Percentiles rank a stretch among this genome's conserved stretches.
phyloP scores from a whole-genome alignment of 2,888 invertebrate species.

The Opisthograptis luteolata region DNA sequence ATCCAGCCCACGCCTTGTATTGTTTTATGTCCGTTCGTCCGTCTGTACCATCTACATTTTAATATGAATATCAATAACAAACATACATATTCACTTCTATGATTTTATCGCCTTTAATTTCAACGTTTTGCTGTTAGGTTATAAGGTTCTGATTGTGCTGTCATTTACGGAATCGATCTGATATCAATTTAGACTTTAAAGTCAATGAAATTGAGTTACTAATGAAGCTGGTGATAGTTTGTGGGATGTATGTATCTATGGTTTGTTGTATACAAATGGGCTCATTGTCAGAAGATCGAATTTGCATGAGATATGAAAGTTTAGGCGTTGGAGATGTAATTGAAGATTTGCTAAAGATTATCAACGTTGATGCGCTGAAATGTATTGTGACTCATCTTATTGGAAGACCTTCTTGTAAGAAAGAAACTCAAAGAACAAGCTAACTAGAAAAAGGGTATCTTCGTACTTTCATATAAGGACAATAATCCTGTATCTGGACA shows the following conservation, averaged over 20 bases:
- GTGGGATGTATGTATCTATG: constrained; percentile 24
- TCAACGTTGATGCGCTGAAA: constrained; percentile 25
- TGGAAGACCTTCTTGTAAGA: constrained; percentile 8
- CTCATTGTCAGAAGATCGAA: constrained; percentile 77
- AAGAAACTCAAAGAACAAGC: neutral
- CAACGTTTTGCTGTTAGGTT: constrained; percentile 24
- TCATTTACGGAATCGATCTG: neutral
- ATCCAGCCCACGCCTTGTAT: constrained; percentile 78
- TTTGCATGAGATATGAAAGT: constrained; percentile 81
- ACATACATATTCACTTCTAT: constrained; percentile 18
- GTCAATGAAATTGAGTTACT: constrained; percentile 20
- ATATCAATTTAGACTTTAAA: neutral
- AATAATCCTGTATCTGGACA: too few species aligned
- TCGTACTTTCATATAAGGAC: too few species aligned
- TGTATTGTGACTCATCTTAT: constrained; percentile 22
- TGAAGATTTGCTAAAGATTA: constrained; percentile 55
- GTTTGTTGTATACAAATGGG: constrained; percentile 59
- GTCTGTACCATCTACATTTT: constrained; percentile 67
- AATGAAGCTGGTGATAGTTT: neutral
- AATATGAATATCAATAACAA: constrained; percentile 67
- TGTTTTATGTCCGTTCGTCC: constrained; percentile 76
- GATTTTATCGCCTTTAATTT: constrained; percentile 19
- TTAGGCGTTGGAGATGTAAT: constrained; percentile 67
- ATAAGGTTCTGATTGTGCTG: neutral
- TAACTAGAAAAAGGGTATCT: too few species aligned